Percentiles rank a stretch among this genome's conserved stretches.
Conservation (phyloP, 2,113 vertebrate species). For the Ptychochromis oligacanthus region DNA sequence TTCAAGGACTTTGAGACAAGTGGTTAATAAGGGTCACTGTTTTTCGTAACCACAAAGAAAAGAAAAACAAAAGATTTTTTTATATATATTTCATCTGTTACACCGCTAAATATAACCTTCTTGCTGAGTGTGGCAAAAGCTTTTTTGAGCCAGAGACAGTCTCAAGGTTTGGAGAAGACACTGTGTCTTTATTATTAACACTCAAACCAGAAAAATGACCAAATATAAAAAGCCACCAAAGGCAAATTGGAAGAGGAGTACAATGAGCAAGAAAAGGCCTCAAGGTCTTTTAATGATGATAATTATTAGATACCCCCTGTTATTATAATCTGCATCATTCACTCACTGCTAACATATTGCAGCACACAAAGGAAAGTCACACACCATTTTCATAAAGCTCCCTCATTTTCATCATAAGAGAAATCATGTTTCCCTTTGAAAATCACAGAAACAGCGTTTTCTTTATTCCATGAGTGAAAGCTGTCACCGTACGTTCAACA, state of each 20-base stretch:
- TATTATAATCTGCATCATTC: constrained; percentile 45
- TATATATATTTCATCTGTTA: constrained; percentile 7
- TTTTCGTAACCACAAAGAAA: constrained; percentile 29
- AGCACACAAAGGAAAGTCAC: constrained; percentile 6
- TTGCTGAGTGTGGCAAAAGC: constrained; percentile 11
- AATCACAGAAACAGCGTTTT: background rate
- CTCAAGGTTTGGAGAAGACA: background rate
- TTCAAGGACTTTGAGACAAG: constrained; percentile 45
- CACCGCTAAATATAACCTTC: background rate
- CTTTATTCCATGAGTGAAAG: background rate
- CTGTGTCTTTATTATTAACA: constrained; percentile 42
- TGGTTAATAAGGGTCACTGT: constrained; percentile 42
- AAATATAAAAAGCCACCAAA: constrained; percentile 20
- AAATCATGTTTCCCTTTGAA: background rate
- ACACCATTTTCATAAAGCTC: background rate
- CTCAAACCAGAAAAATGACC: constrained; percentile 7
- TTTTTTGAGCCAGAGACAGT: background rate
- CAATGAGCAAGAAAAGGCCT: constrained; percentile 2
- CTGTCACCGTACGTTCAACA: background rate
- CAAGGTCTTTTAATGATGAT: constrained; percentile 21
- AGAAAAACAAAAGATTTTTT: constrained; percentile 15
- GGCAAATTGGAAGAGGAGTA: background rate
- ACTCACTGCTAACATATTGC: constrained; percentile 23
- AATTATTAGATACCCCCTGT: constrained; percentile 38
- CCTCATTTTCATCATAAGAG: background rate